Evolutionary conservation across 2,797 vertebrate genomes (phyloP).

Genomic region (Sebastes baramenuke): DNA sequence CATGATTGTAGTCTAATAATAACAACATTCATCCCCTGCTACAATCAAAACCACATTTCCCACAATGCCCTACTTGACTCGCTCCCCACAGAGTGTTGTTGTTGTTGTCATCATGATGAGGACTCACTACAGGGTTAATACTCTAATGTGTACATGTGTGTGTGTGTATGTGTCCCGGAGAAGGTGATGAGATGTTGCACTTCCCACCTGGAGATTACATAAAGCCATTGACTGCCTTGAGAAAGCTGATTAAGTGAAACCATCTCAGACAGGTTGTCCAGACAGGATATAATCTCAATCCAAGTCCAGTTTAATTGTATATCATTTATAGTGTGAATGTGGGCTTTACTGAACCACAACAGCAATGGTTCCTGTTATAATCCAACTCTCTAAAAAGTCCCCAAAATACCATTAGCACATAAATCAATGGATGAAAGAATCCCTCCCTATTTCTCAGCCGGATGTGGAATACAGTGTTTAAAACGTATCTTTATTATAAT

Average conservation of each 20-base stretch:
- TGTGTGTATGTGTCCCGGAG: neutral
- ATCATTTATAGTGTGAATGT: neutral
- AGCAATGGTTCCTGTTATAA: neutral
- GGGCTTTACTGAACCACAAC: neutral
- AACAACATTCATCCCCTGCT: neutral
- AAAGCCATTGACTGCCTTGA: slow-evolving; percentile 50
- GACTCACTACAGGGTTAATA: neutral
- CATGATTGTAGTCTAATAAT: neutral
- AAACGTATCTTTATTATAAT: neutral
- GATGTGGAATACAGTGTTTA: neutral
- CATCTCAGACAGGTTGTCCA: slow-evolving; percentile 16
- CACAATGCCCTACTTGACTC: neutral
- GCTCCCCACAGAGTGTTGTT: neutral
- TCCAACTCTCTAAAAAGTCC: neutral
- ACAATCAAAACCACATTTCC: neutral
- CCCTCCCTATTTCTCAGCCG: too few species aligned
- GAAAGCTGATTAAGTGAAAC: slow-evolving; percentile 71
- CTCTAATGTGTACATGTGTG: neutral
- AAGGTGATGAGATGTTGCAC: slow-evolving; percentile 40
- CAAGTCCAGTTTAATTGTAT: neutral
- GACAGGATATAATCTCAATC: neutral
- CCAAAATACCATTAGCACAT: neutral
- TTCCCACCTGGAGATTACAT: slow-evolving; percentile 60
- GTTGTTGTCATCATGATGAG: neutral
- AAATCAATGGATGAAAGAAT: neutral